Evolutionary conservation across 92 coral and sea anemone species (phyloP).

Genomic region (Paramuricea clavata): DNA sequence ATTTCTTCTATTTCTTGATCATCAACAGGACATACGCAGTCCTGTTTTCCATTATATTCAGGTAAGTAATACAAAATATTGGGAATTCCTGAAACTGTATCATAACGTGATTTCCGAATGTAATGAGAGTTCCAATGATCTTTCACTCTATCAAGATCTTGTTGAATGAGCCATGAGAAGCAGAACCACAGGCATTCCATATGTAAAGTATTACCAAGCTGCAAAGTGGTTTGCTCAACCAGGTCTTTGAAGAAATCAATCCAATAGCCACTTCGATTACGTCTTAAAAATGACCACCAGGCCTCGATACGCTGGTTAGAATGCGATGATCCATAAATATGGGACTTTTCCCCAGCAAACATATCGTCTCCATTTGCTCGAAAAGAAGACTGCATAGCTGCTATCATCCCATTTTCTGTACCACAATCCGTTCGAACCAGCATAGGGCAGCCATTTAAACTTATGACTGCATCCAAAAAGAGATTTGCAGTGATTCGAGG

Average conservation of each 20-base stretch:
- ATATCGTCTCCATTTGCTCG: not conserved
- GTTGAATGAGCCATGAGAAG: not conserved
- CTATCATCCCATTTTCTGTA: conserved; percentile 76
- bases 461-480: conserved; percentile 51
- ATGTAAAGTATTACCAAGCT: not conserved
- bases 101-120: not conserved
- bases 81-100: conserved; percentile 15
- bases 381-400: conserved; percentile 60
- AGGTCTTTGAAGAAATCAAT: not conserved
- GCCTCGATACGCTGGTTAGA: not conserved
- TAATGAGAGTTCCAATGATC: conserved; percentile 27
- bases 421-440: conserved; percentile 71
- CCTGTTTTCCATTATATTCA: not conserved
- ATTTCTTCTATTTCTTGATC: conserved; percentile 1
- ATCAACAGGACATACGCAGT: not conserved
- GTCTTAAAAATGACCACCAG: conserved; percentile 10
- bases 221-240: not conserved
- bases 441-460: conserved; percentile 65
- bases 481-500: conserved; percentile 62
- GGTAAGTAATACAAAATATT: not conserved
- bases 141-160: not conserved
- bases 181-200: conserved; percentile 2
- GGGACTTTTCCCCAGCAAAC: not conserved
- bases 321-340: not conserved
- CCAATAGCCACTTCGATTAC: not conserved